A percentile compares a stretch with the other conserved stretches of the same genome.
Evolutionary conservation across 2,888 invertebrate species (phyloP).

Genomic region (Sericinus montela): DNA sequence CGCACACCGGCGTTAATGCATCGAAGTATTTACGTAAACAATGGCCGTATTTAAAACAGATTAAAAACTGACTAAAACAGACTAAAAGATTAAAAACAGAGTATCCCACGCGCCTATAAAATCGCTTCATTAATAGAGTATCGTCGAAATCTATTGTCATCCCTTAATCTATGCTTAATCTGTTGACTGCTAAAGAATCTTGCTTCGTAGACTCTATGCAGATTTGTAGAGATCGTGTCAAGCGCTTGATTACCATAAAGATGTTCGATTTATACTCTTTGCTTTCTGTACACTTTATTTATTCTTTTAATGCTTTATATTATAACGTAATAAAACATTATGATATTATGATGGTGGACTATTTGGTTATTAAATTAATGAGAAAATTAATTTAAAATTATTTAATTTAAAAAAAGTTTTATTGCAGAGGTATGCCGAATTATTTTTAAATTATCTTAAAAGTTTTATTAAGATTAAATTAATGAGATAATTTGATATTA

Average conservation of each 20-base stretch:
- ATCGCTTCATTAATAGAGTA: constrained; percentile 16
- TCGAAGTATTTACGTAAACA: constrained; percentile 15
- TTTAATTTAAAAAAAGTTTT: too few relatives aligned
- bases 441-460: too few relatives aligned
- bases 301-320: neutral
- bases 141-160: constrained; percentile 21
- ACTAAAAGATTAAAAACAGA: too few relatives aligned
- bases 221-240: constrained; percentile 30
- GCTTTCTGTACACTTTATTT: constrained; percentile 15
- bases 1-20: constrained; percentile 9
- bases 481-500: too few relatives aligned
- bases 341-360: too few relatives aligned
- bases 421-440: too few relatives aligned
- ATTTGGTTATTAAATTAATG: too few relatives aligned
- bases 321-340: too few relatives aligned
- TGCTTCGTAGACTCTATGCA: constrained; percentile 34
- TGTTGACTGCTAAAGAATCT: constrained; percentile 28
- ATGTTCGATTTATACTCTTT: constrained; percentile 30
- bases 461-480: too few relatives aligned
- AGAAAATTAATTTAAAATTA: too few relatives aligned
- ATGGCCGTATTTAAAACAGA: constrained; percentile 5
- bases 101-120: constrained; percentile 11
- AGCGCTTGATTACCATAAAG: constrained; percentile 33
- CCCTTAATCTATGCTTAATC: constrained; percentile 34
- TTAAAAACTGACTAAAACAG: constrained; percentile 17